Percentiles rank a stretch among this genome's conserved stretches.
Conservation (phyloP, 2,113 vertebrate species). For the Verasper variegatus region DNA sequence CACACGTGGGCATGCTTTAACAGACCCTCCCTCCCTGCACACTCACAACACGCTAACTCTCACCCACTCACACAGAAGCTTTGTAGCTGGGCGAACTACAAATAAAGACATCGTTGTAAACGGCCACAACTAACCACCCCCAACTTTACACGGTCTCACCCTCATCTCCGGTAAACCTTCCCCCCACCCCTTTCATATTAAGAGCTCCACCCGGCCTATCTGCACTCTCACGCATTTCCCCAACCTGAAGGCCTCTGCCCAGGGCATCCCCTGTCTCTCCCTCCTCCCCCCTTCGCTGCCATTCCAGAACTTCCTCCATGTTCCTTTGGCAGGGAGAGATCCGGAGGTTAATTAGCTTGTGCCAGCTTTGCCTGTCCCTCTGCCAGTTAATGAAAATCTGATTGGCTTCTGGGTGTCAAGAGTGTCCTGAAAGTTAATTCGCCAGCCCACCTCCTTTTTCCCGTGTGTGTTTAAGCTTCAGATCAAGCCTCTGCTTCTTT, state of each 20-base stretch:
- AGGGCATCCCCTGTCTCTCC: conserved; percentile 62
- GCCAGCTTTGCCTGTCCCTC: conserved; percentile 82
- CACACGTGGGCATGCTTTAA: conserved; percentile 3
- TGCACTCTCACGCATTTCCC: conserved; percentile 50
- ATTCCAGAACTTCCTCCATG: conserved; percentile 69
- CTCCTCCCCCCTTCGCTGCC: conserved; percentile 49
- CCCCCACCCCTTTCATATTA: conserved; percentile 27
- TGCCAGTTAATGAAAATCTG: conserved; percentile 86
- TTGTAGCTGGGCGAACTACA: not conserved
- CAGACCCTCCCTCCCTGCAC: not conserved
- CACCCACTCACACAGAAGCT: not conserved
- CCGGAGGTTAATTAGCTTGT: conserved; percentile 85
- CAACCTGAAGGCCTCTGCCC: conserved; percentile 70
- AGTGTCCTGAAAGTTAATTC: conserved; percentile 86
- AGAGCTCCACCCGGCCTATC: conserved; percentile 37
- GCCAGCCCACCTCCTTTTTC: conserved; percentile 64
- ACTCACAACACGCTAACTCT: not conserved
- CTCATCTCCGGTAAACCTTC: conserved; percentile 7
- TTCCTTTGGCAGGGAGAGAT: conserved; percentile 74
- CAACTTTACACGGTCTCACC: conserved; percentile 6
- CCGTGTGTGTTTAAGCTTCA: conserved; percentile 74
- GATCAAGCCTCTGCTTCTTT: conserved; percentile 52
- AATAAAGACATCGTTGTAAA: not conserved
- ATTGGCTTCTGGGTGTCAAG: conserved; percentile 86
- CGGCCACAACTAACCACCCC: conserved; percentile 33